phyloP scores from a whole-genome alignment of 2,113 vertebrate species.

The Malurus melanocephalus region DNA sequence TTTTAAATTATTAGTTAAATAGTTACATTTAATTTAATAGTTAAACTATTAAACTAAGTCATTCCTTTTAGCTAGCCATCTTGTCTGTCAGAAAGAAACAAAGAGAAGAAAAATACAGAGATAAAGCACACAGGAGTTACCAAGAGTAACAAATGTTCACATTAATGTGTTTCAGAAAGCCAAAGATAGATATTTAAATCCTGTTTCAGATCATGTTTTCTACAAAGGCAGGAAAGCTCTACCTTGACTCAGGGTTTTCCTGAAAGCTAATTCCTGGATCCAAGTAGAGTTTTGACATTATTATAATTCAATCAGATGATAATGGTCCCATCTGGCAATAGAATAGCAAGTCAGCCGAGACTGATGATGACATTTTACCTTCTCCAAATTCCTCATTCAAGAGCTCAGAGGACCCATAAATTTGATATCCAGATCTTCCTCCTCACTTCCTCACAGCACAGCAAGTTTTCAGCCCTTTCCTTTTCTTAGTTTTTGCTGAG shows the following conservation, averaged over 20 bases:
- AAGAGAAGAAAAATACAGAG: background rate
- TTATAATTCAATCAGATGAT: conserved; percentile 46
- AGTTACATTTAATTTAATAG: background rate
- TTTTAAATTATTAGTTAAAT: background rate
- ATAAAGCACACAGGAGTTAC: background rate
- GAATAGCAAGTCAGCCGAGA: conserved; percentile 35
- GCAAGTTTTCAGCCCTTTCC: background rate
- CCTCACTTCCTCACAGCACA: background rate
- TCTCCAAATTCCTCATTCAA: conserved; percentile 33
- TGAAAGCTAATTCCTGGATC: conserved; percentile 42
- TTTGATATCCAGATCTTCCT: conserved; percentile 38
- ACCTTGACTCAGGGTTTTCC: conserved; percentile 21
- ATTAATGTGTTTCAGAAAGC: background rate
- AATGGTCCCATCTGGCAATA: conserved; percentile 50
- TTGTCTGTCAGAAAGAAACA: background rate
- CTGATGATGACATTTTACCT: conserved; percentile 58
- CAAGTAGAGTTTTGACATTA: conserved; percentile 29
- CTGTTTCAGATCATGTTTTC: background rate
- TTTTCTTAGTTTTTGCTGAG: background rate
- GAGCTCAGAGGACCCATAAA: conserved; percentile 46
- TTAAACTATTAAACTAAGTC: background rate
- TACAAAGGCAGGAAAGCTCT: conserved; percentile 6
- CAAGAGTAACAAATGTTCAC: background rate
- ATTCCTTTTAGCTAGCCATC: background rate
- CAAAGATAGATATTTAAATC: conserved; percentile 15